These are phyloP conservation scores for Dryobates pubescens DNA, from an alignment of 2,797 vertebrate genomes.

Conservation along the genomic window DNA sequence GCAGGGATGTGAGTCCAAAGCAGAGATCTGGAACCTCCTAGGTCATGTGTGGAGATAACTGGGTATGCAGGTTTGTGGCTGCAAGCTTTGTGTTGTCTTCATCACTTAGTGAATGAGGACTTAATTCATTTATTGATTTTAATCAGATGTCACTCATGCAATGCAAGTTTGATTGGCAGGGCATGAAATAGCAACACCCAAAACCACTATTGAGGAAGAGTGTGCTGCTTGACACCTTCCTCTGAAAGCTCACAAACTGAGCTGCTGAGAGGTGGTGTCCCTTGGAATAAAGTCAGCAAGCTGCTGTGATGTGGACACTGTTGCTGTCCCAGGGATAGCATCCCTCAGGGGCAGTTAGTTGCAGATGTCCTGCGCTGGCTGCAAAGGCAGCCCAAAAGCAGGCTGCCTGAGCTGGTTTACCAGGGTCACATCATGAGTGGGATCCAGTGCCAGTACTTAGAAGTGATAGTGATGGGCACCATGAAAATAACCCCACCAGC, in stretches of 20 bases:
- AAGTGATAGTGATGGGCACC: fast-evolving
- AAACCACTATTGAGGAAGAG: neutral
- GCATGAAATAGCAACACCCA: neutral
- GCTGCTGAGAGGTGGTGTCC: neutral
- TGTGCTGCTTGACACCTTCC: neutral
- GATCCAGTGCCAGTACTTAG: neutral
- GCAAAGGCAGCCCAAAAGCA: neutral
- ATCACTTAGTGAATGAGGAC: neutral
- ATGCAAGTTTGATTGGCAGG: neutral
- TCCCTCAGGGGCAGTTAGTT: neutral
- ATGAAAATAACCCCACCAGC: neutral
- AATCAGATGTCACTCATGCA: neutral
- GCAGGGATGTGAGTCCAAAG: neutral
- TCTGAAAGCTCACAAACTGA: fast-evolving
- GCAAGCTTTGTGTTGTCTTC: neutral
- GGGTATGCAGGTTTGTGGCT: neutral
- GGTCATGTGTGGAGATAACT: fast-evolving
- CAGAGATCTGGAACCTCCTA: neutral
- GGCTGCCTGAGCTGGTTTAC: neutral
- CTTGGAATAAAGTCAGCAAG: fast-evolving
- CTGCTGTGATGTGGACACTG: fast-evolving
- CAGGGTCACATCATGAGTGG: fast-evolving
- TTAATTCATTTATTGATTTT: neutral
- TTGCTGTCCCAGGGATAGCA: fast-evolving
- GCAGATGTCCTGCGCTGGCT: neutral